Percentiles rank a stretch among this genome's conserved stretches.
Conservation (phyloP, 2,888 invertebrate genomes). For the Plagodis pulveraria region DNA sequence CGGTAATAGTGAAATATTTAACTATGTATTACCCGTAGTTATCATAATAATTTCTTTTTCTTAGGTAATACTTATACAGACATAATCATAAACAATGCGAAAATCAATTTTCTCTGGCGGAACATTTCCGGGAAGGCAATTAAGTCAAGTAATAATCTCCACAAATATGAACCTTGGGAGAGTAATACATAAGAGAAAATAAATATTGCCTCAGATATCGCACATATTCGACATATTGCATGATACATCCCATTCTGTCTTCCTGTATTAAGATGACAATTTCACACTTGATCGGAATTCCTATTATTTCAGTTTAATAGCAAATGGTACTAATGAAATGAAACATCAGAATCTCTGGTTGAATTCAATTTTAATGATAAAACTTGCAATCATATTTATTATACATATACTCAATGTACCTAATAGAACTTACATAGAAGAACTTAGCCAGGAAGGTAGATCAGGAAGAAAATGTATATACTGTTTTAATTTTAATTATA, state of each 20-base stretch:
- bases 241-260: constrained; percentile 49
- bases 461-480: too few species aligned
- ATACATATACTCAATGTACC: too few species aligned
- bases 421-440: too few species aligned
- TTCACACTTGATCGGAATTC: constrained; percentile 65
- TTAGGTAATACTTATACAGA: too few species aligned
- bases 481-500: too few species aligned
- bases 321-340: constrained; percentile 46
- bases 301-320: constrained; percentile 65
- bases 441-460: too few species aligned
- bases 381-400: too few species aligned
- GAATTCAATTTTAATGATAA: too few species aligned
- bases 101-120: constrained; percentile 12
- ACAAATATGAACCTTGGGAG: constrained; percentile 37
- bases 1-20: too few species aligned
- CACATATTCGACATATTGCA: constrained; percentile 49
- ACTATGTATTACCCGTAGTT: too few species aligned
- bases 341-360: constrained; percentile 22
- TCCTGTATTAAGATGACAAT: constrained; percentile 59
- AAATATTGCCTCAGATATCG: constrained; percentile 42
- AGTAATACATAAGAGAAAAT: constrained; percentile 42
- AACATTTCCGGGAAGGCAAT: constrained; percentile 26
- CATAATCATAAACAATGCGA: not conserved
- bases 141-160: constrained; percentile 34
- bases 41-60: too few species aligned